These are phyloP conservation scores for Halcyon senegalensis DNA, from an alignment of 2,113 vertebrate species.

Conservation along the genomic window DNA sequence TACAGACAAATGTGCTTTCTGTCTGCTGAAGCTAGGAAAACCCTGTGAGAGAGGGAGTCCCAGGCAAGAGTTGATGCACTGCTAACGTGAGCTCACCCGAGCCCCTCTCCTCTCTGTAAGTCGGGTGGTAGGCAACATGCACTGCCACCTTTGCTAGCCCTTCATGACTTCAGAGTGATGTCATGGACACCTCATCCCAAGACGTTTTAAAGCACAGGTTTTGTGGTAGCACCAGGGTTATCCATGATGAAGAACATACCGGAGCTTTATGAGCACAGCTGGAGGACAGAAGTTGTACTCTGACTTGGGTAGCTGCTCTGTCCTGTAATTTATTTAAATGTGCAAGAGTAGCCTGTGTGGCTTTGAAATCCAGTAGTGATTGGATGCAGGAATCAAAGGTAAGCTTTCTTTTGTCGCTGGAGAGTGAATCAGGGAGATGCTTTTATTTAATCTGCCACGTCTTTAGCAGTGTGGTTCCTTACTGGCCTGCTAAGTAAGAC, in stretches of 20 bases:
- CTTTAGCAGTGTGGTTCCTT: neutral
- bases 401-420: neutral
- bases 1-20: neutral
- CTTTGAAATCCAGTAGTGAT: neutral
- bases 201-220: neutral
- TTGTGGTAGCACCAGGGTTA: neutral
- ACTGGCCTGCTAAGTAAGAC: neutral
- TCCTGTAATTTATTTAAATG: neutral
- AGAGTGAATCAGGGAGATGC: neutral
- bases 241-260: neutral
- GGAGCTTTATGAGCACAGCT: neutral
- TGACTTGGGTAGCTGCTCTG: neutral
- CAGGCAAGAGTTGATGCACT: rapidly evolving
- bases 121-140: too few species aligned
- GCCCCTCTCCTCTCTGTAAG: too few species aligned
- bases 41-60: neutral
- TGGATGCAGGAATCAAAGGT: neutral
- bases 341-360: neutral
- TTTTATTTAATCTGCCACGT: neutral
- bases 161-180: neutral
- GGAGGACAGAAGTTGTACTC: neutral
- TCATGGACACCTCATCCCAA: neutral
- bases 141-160: neutral
- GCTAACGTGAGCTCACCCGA: rapidly evolving
- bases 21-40: neutral